phyloP scores from a whole-genome alignment of 2,113 vertebrate genomes.

The Rana temporaria region DNA sequence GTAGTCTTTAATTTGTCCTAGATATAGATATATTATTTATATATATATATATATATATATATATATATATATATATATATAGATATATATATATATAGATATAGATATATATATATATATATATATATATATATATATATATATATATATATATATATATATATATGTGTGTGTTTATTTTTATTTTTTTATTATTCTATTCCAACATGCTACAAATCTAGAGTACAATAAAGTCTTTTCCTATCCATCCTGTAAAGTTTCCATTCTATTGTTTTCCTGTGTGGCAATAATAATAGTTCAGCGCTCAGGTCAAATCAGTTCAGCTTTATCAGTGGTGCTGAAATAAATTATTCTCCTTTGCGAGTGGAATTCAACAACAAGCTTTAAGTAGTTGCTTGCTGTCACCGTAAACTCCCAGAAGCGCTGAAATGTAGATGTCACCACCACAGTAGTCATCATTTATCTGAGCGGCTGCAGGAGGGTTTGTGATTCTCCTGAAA shows the following conservation, averaged over 20 bases:
- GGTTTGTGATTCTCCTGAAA: not conserved
- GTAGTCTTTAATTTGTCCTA: too few species aligned
- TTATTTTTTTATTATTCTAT: too few species aligned
- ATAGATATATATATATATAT: too few species aligned
- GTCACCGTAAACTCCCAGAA: not conserved
- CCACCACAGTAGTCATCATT: conserved; percentile 13
- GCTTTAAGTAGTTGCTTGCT: not conserved
- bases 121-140: too few species aligned
- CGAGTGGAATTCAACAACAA: not conserved
- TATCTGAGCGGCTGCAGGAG: conserved; percentile 20
- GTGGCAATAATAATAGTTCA: conserved; percentile 19
- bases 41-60: too few species aligned
- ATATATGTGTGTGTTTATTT: too few species aligned
- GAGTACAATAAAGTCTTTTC: not conserved
- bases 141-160: too few species aligned
- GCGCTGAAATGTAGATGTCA: conserved; percentile 16
- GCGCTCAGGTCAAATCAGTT: conserved; percentile 6
- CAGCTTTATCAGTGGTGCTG: conserved; percentile 18
- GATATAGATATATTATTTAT: too few species aligned
- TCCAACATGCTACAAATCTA: too few species aligned
- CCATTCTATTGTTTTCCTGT: not conserved
- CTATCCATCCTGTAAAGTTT: not conserved
- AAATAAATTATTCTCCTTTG: conserved; percentile 12
- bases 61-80: too few species aligned
- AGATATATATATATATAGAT: too few species aligned